Evolutionary conservation across 2,888 invertebrate species (phyloP).

Genomic region (Adelphocoris suturalis): DNA sequence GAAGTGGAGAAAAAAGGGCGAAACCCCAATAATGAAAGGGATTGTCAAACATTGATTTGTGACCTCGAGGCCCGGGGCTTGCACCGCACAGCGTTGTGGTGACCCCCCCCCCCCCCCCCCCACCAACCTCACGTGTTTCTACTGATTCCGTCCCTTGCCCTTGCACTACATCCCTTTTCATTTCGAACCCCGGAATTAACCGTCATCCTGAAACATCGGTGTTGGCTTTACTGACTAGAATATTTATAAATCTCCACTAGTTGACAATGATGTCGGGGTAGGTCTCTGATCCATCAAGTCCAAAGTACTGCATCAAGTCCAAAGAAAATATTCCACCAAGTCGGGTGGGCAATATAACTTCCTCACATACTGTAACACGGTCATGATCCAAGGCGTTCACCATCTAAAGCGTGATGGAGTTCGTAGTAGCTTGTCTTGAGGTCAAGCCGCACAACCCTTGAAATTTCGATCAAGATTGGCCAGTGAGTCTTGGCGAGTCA

Average conservation of each 20-base stretch:
- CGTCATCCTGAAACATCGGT: constrained; percentile 30
- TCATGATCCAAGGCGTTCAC: too few species aligned
- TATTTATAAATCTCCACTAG: constrained; percentile 26
- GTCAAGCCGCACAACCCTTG: too few species aligned
- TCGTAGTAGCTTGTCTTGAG: too few species aligned
- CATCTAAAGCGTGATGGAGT: too few species aligned
- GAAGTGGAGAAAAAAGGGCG: background rate
- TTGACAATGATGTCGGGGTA: background rate
- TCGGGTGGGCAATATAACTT: too few species aligned
- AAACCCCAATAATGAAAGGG: constrained; percentile 59
- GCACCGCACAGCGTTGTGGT: background rate
- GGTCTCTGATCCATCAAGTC: background rate
- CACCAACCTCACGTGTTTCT: background rate
- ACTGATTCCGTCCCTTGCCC: background rate
- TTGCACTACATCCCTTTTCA: constrained; percentile 44
- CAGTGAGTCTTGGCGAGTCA: too few species aligned
- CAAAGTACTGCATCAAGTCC: background rate
- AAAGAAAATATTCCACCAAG: too few species aligned
- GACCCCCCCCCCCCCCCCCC: too few species aligned
- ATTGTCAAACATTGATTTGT: constrained; percentile 62
- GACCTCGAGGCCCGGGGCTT: background rate
- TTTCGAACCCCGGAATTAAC: constrained; percentile 32
- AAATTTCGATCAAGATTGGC: too few species aligned
- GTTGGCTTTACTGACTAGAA: constrained; percentile 5
- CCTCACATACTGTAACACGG: too few species aligned